Evolutionary conservation across 2,113 vertebrate genomes (phyloP).

Genomic region (Anoura caudifer): DNA sequence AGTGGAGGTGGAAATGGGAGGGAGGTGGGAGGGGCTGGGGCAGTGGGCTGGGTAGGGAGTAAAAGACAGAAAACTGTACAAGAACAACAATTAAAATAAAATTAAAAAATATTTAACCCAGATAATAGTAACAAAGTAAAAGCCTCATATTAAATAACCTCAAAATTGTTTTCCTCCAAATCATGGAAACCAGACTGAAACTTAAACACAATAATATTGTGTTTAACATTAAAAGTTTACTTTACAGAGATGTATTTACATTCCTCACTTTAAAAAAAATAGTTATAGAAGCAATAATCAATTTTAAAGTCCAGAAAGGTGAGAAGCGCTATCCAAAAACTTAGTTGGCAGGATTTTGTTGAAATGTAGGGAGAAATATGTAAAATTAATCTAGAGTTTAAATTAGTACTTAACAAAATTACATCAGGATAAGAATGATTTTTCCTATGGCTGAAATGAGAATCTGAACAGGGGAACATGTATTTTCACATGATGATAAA

Average conservation of each 20-base stretch:
- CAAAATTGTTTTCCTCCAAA: not conserved
- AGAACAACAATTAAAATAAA: too few species aligned
- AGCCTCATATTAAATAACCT: not conserved
- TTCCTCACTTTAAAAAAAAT: not conserved
- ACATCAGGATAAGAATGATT: not conserved
- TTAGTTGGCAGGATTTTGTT: not conserved
- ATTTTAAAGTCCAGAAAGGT: not conserved
- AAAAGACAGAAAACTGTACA: too few species aligned
- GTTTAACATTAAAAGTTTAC: not conserved
- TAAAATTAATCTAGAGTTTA: not conserved
- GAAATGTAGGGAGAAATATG: constrained; percentile 8
- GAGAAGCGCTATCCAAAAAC: not conserved
- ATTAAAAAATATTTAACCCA: not conserved
- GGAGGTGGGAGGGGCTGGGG: too few species aligned
- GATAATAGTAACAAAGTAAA: not conserved
- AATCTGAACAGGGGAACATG: not conserved
- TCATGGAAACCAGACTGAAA: not conserved
- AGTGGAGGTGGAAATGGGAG: too few species aligned
- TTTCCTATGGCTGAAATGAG: not conserved
- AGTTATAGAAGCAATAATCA: not conserved
- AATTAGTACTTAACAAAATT: constrained; percentile 35
- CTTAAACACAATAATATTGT: not conserved
- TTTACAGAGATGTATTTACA: not conserved
- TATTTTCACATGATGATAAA: not conserved
- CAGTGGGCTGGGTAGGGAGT: too few species aligned